Conservation (phyloP, 2,888 invertebrate species). For the Magallana nippona region DNA sequence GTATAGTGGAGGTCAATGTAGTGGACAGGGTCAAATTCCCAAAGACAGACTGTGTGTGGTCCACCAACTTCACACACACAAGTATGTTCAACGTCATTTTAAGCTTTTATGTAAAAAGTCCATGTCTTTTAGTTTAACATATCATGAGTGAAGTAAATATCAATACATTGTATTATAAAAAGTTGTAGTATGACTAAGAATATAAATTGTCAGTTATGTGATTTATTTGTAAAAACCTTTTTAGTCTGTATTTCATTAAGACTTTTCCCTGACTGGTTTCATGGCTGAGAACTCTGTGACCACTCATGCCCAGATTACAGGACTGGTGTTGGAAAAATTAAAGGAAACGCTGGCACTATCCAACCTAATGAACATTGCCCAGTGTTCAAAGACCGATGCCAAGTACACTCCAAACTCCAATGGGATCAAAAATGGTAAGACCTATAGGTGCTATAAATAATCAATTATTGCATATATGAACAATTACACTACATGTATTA, state of each 20-base stretch:
- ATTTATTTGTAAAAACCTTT: background rate
- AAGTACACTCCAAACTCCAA: constrained; percentile 4
- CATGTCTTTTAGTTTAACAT: too few species aligned
- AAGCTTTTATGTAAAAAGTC: background rate
- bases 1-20: constrained; percentile 42
- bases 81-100: background rate
- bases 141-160: background rate
- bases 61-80: background rate
- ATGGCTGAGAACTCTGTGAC: constrained; percentile 40
- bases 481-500: background rate
- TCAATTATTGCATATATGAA: background rate
- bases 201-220: background rate
- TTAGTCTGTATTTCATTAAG: constrained; percentile 24
- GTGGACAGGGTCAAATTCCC: constrained; percentile 47
- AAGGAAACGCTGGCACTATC: constrained; percentile 38
- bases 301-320: background rate
- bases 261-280: constrained; percentile 42
- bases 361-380: constrained; percentile 6
- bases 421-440: background rate
- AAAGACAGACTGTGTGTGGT: constrained; percentile 46
- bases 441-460: too few species aligned
- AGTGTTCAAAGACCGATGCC: constrained; percentile 18
- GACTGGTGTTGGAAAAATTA: constrained; percentile 18
- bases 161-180: too few species aligned
- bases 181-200: background rate